Evolutionary conservation across 92 coral and sea anemone species (phyloP).

Genomic region (Umimayanthus chanpuru): DNA sequence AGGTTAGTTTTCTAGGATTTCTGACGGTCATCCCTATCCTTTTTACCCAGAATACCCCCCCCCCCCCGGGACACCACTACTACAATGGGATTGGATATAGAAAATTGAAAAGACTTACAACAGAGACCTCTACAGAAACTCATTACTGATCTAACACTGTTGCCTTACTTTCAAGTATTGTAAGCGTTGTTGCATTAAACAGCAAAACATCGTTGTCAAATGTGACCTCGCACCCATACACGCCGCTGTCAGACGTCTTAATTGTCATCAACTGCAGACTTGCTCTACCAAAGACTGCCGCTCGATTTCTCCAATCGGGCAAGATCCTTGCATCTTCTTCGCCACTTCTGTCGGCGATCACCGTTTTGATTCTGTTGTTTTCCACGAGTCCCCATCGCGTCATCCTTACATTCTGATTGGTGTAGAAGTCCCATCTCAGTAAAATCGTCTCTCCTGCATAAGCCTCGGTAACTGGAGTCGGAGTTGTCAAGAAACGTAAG

Average conservation of each 20-base stretch:
- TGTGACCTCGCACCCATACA: constrained; percentile 25
- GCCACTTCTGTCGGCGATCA: constrained; percentile 14
- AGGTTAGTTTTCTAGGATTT: no score
- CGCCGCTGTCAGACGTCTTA: constrained; percentile 15
- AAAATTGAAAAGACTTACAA: neutral
- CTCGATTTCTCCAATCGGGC: constrained; percentile 15
- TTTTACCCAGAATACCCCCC: no score
- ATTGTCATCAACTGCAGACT: constrained; percentile 5
- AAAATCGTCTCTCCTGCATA: constrained; percentile 31
- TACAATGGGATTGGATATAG: no score
- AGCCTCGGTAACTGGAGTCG: constrained; percentile 14
- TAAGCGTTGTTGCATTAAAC: constrained; percentile 32
- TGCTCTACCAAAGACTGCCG: constrained; percentile 16
- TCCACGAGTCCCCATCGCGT: constrained; percentile 36
- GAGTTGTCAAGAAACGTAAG: constrained; percentile 28
- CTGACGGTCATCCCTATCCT: no score
- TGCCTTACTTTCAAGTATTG: constrained; percentile 35
- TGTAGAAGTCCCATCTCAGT: constrained; percentile 35
- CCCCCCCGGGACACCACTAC: no score
- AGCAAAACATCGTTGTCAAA: neutral
- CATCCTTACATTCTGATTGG: neutral
- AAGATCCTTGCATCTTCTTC: neutral
- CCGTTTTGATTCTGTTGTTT: constrained; percentile 10
- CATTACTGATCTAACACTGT: no score
- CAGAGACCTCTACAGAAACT: no score